Base-by-base conservation (phyloP, 2,888 invertebrate genomes). In the Stramonita haemastoma region DNA sequence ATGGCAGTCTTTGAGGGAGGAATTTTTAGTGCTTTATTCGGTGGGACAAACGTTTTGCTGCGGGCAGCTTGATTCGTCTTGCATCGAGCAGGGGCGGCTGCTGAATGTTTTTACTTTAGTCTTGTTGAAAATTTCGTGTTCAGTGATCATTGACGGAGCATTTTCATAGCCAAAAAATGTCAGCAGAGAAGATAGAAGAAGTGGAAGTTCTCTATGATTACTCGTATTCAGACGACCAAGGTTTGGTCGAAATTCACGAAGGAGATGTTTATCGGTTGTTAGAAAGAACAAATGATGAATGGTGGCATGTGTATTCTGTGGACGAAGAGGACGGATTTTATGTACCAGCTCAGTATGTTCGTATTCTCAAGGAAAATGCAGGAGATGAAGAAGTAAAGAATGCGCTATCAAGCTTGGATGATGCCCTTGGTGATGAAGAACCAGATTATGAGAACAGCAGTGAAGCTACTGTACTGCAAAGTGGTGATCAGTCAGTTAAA, bases 301-400 rank as follows among this genome's bases (percentile, higher is more conserved):
- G 94, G 94, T 94, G 94, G 94, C 92, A 93, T 83, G 94, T 94
- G 6, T 90, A 89, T 81, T 29, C 87, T 56, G 91, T 92, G 17
- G 91, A 91, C 86, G 89, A 91, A 29, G 91, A 91, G 5, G 92
- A 91, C 32, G 91, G 93, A 13, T 94, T 94, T 89, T 94, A 93
- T 92, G 94, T 94, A 36, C 94, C 94, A n/a, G 93, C 93, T 32
- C 92, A 93, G 91, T 94, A 94, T 93, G 94, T 94, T 26, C 91
- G 92, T 89, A 87, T 93, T 90, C 87, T 94, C 83, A 85, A 88
- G 36, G 88, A 88, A 29, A 85, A 56, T 73, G 88, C 79, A 88
- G 86, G 88, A 17, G 89, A 91, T 56, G 79, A 70, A 2, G 89
- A 90, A 19, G 87, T 89, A 32, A 84, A 60, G 32, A 84, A 70